Base-by-base conservation (phyloP, 2,888 invertebrate genomes). In the Eurytoma adleriae region DNA sequence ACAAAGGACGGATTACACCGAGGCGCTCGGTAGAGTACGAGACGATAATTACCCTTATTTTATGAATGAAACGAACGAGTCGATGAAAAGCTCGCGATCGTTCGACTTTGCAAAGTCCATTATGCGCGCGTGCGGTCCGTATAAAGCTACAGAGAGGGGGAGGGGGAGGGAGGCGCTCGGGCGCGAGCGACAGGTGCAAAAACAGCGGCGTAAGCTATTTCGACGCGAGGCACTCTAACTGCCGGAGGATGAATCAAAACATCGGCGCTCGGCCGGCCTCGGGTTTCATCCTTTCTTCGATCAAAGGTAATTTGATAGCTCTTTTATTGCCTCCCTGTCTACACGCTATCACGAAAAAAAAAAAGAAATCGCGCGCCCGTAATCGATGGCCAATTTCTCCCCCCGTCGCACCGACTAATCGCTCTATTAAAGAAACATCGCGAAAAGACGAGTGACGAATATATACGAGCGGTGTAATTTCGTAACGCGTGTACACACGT, bases 161-260 rank as follows among this genome's bases (percentile, higher is more conserved):
- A 13, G 27, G 3, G 24, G 40, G 61, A 18, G 20, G 54, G 30
- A 27, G 12, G 64, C 10, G 64, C n/a, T 18, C 13, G 30, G 5
- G 3, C 24, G 7, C 14, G 20, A 52, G 40, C 57, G 74, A 67
- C 67, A 75, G 67, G 57, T 75, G 67, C 73, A 56, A 48, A 20
- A 5, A 72, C 52, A 52, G 24, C 56, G 57, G 27, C 50, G 27
- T 62, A 54, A 52, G 73, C 73, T 73, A 64, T 73, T 64, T 73
- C 64, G 40, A 73, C 18, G 73, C 18, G 73, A 73, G 59, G 62
- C 52, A 48, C 61, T 18, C 27, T 27, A 40, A 73, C 54, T 73
- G 73, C 73, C 52, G 52, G 20, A 52, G 48, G 56, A 57, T 70
- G 18, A 70, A 70, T 70, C 70, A 70, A 70, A 70, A 70, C 70